Conservation (phyloP, 2,797 vertebrate species). For the Florisuga fusca region DNA sequence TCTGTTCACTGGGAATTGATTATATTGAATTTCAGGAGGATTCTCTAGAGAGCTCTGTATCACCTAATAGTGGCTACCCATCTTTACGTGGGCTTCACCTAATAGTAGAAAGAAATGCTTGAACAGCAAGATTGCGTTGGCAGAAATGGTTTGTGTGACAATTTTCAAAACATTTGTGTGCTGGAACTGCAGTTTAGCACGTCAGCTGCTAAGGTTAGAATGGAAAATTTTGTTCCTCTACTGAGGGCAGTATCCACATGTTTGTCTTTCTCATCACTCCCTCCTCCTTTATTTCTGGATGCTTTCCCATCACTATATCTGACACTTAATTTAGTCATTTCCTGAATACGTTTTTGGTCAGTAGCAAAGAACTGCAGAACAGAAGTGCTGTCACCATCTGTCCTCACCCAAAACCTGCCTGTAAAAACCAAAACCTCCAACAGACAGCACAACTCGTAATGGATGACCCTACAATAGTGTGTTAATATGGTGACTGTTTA, state of each 20-base stretch:
- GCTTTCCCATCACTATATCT: background rate
- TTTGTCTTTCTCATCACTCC: background rate
- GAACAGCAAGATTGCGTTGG: background rate
- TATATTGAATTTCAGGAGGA: background rate
- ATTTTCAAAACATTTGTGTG: background rate
- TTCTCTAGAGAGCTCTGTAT: background rate
- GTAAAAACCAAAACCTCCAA: background rate
- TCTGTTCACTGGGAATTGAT: background rate
- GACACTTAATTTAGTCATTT: background rate
- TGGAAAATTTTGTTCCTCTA: rapidly evolving
- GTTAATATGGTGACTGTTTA: background rate
- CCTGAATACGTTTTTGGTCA: background rate
- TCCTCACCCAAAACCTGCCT: background rate
- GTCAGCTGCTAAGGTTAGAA: background rate
- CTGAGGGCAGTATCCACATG: background rate
- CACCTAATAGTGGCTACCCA: background rate
- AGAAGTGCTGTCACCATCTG: background rate
- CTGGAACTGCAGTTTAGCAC: rapidly evolving
- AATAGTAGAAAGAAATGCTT: background rate
- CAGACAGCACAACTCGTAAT: background rate
- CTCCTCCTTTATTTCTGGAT: background rate
- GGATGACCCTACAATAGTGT: background rate
- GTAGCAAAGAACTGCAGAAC: background rate
- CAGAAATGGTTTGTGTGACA: background rate
- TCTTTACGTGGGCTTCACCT: background rate